Base-by-base conservation (phyloP, 2,888 invertebrate genomes). In the Hirudinaria manillensis region DNA sequence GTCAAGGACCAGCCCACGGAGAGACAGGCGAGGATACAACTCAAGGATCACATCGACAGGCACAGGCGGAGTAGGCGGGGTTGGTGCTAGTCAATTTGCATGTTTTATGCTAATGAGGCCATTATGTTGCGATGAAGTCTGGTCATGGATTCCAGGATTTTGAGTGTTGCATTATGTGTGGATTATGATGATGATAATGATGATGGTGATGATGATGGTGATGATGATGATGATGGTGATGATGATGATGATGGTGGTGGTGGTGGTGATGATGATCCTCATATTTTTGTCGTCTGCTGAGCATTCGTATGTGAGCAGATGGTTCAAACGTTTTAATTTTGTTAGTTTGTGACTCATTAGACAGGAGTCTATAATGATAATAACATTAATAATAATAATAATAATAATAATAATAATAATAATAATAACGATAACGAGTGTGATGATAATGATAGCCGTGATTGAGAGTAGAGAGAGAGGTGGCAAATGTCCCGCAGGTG, bases 1-100 rank as follows among this genome's bases (percentile, higher is more conserved):
- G 96, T 99, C 83, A 91, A 93, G 87, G 98, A 99, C 88, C 97
- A 98, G 87, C 97, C 97, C 29, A 96, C 95, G 73, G 99, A 99
- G 87, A 89, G 97, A 81, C 95, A 98, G 88, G 96, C 98, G 80
- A 89, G 97, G 84, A 97, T 96, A 87, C 96, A 98, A 86, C 90
- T 99, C 79, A 98, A 98, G 87, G 99, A 99, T 87, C 98, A 99
- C 87, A 97, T 99, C 86, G 99, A 99, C 87, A 89, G 94, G 80
- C 84, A 84, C 78, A 83, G 82, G 80, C 84, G 84, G 78, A 77
- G 78, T 75, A 78, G 76, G 65, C 77, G 75, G 72, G 55, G 79
- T 78, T 45, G 29, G 71, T 74, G 68, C 38, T 45, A 6, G 16
- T 24, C 10, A 21, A 24, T 71, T 27, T 29, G 55, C 36, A 36